phyloP scores from a whole-genome alignment of 2,797 vertebrate genomes.

The Lepus oiostolus region DNA sequence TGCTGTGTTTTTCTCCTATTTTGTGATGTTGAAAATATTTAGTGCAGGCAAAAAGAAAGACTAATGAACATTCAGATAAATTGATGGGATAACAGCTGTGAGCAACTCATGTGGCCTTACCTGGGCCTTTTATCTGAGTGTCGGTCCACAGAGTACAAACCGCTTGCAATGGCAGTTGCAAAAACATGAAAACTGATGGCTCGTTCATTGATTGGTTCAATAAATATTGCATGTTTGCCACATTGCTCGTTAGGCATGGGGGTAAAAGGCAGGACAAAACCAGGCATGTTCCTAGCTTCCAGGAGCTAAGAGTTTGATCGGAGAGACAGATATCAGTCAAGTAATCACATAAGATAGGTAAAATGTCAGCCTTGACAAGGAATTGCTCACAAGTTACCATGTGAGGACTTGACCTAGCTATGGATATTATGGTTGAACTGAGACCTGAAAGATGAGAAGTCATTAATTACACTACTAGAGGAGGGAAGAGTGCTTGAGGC shows the following conservation, averaged over 20 bases:
- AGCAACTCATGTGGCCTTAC: background rate
- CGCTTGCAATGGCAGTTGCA: background rate
- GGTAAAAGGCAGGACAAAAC: background rate
- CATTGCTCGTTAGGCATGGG: background rate
- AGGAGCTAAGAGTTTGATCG: background rate
- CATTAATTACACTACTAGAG: background rate
- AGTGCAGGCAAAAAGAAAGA: background rate
- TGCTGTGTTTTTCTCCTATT: background rate
- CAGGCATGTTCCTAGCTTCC: background rate
- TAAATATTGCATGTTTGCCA: background rate
- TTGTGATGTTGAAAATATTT: background rate
- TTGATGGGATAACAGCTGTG: background rate
- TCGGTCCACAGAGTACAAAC: background rate
- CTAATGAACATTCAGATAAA: background rate
- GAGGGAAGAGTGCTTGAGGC: background rate
- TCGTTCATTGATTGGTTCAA: background rate
- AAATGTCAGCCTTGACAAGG: slow-evolving; percentile 2
- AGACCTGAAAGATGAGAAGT: background rate
- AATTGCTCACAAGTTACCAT: background rate
- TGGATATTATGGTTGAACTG: background rate
- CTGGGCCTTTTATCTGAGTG: background rate
- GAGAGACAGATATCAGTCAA: slow-evolving; percentile 10
- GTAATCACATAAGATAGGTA: background rate
- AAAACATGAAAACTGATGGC: background rate
- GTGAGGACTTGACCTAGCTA: background rate